Conservation (phyloP, 2,113 vertebrate genomes). For the Rhea pennata region DNA sequence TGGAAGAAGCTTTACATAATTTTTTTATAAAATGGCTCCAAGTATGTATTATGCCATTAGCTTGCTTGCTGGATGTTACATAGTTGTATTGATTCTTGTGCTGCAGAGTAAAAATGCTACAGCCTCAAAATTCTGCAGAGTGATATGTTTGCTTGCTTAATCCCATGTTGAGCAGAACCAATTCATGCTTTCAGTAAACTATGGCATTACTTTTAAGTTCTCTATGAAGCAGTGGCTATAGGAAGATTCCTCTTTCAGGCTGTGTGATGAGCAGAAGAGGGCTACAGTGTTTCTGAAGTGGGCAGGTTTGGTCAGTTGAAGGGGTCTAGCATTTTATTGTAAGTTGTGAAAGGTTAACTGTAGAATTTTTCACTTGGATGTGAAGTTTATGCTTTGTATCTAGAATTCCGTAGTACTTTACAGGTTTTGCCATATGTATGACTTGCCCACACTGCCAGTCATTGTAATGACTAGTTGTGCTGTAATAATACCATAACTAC, state of each 20-base stretch:
- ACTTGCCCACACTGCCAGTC: accelerated
- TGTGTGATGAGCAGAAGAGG: neutral
- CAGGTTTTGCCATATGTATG: neutral
- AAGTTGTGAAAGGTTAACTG: neutral
- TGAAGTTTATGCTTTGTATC: neutral
- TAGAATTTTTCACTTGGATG: neutral
- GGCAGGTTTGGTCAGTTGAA: neutral
- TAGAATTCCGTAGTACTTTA: neutral
- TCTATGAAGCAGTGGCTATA: neutral
- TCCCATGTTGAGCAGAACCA: neutral
- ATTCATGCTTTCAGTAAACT: neutral
- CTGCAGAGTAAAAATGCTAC: neutral
- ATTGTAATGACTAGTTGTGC: neutral
- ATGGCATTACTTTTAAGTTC: neutral
- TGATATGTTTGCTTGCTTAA: neutral
- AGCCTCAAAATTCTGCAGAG: neutral
- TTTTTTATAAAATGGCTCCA: neutral
- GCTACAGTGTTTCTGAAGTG: accelerated
- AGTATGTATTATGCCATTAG: neutral
- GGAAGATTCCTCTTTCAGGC: neutral
- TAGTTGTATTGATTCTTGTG: neutral
- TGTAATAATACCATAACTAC: neutral
- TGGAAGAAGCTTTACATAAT: neutral
- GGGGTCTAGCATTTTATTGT: neutral
- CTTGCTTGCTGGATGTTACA: neutral